These are phyloP conservation scores for Netelia virgata DNA, from an alignment of 2,888 invertebrate genomes.

Conservation along the genomic window DNA sequence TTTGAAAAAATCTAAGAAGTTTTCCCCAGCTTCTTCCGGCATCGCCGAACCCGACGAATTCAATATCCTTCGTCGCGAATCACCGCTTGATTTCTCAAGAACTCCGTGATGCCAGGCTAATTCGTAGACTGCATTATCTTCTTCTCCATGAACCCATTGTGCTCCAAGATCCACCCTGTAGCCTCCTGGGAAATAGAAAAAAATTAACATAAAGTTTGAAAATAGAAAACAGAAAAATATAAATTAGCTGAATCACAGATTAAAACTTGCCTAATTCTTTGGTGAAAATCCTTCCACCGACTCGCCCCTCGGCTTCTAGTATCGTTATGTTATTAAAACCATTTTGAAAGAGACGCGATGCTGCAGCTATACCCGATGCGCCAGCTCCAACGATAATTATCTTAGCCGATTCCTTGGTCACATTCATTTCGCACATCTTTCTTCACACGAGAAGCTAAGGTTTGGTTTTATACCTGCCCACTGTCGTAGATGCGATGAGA, in stretches of 20 bases:
- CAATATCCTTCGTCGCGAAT: background rate
- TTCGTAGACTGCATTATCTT: conserved; percentile 25
- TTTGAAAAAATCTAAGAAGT: background rate
- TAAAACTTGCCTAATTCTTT: conserved; percentile 81
- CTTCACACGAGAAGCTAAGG: too few relatives aligned
- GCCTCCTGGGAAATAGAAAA: conserved; percentile 62
- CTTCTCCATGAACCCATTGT: conserved; percentile 77
- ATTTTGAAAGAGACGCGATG: too few relatives aligned
- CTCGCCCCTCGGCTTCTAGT: conserved; percentile 70
- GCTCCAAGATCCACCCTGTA: conserved; percentile 74
- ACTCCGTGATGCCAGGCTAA: background rate
- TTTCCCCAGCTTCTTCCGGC: background rate
- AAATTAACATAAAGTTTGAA: background rate
- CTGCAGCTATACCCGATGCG: too few relatives aligned
- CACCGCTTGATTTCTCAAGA: background rate
- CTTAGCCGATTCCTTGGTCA: too few relatives aligned
- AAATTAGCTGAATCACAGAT: conserved; percentile 51
- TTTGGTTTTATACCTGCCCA: too few relatives aligned
- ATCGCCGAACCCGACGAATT: background rate
- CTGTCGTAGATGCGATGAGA: background rate
- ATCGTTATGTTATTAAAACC: background rate
- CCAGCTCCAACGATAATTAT: too few relatives aligned
- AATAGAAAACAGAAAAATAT: conserved; percentile 8
- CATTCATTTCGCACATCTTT: too few relatives aligned
- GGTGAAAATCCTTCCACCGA: conserved; percentile 85